A percentile compares a stretch with the other conserved stretches of the same genome.
phyloP scores from a whole-genome alignment of 2,888 invertebrate genomes.

The Folsomia manolachei region DNA sequence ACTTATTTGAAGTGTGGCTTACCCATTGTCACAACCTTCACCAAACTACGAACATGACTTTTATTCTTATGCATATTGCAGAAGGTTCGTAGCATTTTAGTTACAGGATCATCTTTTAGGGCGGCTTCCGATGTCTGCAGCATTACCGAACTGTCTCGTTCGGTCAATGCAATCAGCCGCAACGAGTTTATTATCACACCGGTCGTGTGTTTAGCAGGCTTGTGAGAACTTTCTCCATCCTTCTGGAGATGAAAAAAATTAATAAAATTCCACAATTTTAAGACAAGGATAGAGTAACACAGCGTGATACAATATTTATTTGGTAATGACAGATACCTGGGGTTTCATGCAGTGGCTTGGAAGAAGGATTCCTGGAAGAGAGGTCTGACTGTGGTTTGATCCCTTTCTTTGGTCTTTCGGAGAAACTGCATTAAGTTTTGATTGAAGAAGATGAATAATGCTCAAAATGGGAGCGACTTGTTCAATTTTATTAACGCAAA shows the following conservation, averaged over 20 bases:
- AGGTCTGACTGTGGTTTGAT: neutral
- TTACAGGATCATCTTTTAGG: slow-evolving; percentile 34
- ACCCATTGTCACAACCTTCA: slow-evolving; percentile 32
- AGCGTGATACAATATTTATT: too few relatives aligned
- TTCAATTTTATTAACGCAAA: slow-evolving; percentile 35
- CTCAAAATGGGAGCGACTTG: slow-evolving; percentile 38
- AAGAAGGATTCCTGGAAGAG: neutral
- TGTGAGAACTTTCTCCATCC: neutral
- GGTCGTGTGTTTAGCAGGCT: neutral
- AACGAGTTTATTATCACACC: slow-evolving; percentile 26
- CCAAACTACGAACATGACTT: slow-evolving; percentile 22
- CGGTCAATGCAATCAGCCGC: slow-evolving; percentile 36
- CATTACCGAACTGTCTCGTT: slow-evolving; percentile 38
- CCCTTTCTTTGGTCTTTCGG: neutral
- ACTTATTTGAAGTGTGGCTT: too few relatives aligned
- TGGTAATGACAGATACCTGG: neutral
- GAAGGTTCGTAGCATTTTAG: slow-evolving; percentile 34
- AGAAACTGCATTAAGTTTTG: slow-evolving; percentile 14
- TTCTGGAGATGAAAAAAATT: too few relatives aligned
- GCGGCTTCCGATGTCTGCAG: slow-evolving; percentile 30
- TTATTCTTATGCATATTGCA: slow-evolving; percentile 20
- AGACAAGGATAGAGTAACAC: too few relatives aligned
- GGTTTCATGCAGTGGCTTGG: neutral
- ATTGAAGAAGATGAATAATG: slow-evolving; percentile 29
- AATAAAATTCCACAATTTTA: too few relatives aligned